A percentile compares a stretch with the other conserved stretches of the same genome.
Conservation (phyloP, 2,797 vertebrate species). For the Onychomys leucogaster region DNA sequence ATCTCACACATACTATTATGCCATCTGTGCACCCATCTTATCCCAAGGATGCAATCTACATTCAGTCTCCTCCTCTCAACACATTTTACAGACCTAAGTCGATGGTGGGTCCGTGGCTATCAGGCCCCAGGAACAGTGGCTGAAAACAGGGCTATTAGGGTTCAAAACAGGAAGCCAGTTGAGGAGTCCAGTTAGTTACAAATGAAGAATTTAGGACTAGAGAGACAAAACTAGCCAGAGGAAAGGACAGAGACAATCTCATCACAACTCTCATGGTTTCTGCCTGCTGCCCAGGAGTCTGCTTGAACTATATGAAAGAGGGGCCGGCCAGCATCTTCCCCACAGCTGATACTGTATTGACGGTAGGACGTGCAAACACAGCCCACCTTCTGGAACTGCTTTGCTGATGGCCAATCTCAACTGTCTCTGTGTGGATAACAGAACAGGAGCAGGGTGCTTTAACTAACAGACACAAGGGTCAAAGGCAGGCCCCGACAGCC, state of each 20-base stretch:
- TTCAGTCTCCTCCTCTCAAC: neutral
- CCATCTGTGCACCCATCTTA: neutral
- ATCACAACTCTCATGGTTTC: neutral
- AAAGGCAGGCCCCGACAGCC: conserved; percentile 7
- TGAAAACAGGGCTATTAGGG: neutral
- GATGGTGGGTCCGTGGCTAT: neutral
- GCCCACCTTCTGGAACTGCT: neutral
- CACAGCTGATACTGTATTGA: neutral
- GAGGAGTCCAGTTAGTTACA: neutral
- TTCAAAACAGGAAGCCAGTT: conserved; percentile 11
- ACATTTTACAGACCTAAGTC: neutral
- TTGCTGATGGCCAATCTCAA: neutral
- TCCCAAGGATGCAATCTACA: neutral
- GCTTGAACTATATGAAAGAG: neutral
- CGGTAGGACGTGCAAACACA: neutral
- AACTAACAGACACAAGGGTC: neutral
- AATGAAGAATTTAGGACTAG: neutral
- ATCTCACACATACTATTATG: neutral
- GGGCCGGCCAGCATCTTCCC: neutral
- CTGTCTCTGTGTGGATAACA: conserved; percentile 1
- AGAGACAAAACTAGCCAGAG: neutral
- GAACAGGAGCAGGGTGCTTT: neutral
- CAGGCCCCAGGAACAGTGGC: neutral
- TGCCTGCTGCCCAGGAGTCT: neutral
- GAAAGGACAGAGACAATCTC: neutral